A percentile compares a stretch with the other conserved stretches of the same genome.
phyloP scores from a whole-genome alignment of 2,888 invertebrate genomes.

The Drosophila meridionalis region DNA sequence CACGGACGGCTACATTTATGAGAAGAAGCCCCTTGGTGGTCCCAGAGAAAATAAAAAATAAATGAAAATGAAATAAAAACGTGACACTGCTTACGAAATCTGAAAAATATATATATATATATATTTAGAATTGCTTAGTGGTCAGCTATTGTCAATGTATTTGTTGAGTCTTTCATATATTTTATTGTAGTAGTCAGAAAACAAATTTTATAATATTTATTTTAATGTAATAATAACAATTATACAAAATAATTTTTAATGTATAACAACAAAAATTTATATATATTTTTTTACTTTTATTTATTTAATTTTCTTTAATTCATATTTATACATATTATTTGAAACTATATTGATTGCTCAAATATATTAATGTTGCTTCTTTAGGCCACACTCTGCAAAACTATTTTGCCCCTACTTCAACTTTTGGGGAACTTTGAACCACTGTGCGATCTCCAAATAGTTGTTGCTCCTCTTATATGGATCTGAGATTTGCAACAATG shows the following conservation, averaged over 20 bases:
- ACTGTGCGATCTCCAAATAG: conserved; percentile 56
- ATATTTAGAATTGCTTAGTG: too few species aligned
- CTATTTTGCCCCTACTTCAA: neutral
- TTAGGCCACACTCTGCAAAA: neutral
- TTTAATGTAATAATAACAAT: too few species aligned
- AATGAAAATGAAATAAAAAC: neutral
- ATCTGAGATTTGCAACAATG: conserved; percentile 71
- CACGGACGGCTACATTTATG: conserved; percentile 6
- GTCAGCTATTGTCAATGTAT: too few species aligned
- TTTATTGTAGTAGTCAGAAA: too few species aligned
- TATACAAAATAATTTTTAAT: too few species aligned
- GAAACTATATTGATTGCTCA: neutral
- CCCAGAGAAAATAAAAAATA: neutral
- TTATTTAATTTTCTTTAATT: too few species aligned
- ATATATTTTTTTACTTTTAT: too few species aligned
- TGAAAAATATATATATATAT: neutral
- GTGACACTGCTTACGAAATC: conserved; percentile 27
- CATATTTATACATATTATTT: too few species aligned
- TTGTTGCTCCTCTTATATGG: conserved; percentile 42
- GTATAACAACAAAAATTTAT: too few species aligned
- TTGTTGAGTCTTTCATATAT: too few species aligned
- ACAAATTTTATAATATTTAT: too few species aligned
- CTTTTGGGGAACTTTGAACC: conserved; percentile 16
- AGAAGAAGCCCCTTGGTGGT: conserved; percentile 39
- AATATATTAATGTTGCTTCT: neutral